Evolutionary conservation across 2,113 vertebrate genomes (phyloP).

Genomic region (Sialia sialis): DNA sequence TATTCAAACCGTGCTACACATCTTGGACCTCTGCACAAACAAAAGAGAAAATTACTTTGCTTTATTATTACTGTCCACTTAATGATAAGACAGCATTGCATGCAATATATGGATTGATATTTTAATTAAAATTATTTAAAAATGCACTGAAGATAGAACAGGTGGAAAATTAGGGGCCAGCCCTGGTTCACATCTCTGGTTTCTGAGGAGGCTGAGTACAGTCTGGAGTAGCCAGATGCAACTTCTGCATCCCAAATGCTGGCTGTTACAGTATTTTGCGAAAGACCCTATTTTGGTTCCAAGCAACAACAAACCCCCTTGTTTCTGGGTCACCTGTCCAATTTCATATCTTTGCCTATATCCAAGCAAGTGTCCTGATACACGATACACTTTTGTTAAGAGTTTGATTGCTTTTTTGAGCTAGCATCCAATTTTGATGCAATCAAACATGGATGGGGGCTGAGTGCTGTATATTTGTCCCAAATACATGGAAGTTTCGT

Average conservation of each 20-base stretch:
- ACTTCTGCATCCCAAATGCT: not conserved
- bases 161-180: not conserved
- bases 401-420: not conserved
- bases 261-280: not conserved
- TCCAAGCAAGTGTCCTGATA: not conserved
- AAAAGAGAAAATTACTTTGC: not conserved
- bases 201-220: not conserved
- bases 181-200: not conserved
- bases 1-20: constrained; percentile 91
- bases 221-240: not conserved
- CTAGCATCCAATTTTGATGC: not conserved
- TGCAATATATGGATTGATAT: not conserved
- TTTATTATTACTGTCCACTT: not conserved
- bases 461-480: not conserved
- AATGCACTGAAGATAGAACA: not conserved
- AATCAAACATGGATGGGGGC: not conserved
- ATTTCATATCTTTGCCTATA: not conserved
- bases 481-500: not conserved
- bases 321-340: not conserved
- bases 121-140: not conserved
- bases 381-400: not conserved
- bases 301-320: not conserved
- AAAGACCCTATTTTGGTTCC: not conserved
- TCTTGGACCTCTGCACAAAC: constrained; percentile 79
- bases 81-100: not conserved